A percentile compares a stretch with the other conserved stretches of the same genome.
These are phyloP conservation scores for Nephrotoma flavescens DNA, from an alignment of 2,888 invertebrate species.

Conservation along the genomic window DNA sequence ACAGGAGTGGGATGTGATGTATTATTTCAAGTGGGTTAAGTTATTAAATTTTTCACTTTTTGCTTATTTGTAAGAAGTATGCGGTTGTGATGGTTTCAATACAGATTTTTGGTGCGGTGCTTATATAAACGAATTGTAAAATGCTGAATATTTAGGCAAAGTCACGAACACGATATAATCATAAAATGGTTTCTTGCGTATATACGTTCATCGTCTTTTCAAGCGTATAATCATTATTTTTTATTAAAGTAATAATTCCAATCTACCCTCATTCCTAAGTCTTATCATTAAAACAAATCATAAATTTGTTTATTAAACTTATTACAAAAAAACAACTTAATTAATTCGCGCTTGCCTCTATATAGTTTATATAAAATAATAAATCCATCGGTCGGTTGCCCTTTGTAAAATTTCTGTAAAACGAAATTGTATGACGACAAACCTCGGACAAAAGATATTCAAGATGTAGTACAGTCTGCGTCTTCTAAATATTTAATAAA, in stretches of 20 bases:
- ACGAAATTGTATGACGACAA: background rate
- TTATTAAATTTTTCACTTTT: background rate
- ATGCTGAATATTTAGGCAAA: background rate
- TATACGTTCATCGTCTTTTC: background rate
- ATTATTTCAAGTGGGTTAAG: background rate
- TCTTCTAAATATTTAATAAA: background rate
- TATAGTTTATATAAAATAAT: background rate
- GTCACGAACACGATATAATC: background rate
- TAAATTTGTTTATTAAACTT: background rate
- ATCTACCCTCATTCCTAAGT: background rate
- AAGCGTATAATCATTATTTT: background rate
- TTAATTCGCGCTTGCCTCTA: background rate
- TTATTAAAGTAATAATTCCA: background rate
- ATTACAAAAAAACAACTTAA: background rate
- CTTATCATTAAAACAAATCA: background rate
- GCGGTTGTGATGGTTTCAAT: background rate
- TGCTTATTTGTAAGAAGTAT: background rate
- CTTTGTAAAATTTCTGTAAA: background rate
- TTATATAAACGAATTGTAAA: background rate
- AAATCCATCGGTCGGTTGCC: background rate
- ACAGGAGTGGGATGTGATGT: background rate
- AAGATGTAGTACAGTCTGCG: background rate
- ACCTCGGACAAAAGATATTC: background rate
- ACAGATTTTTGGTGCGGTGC: background rate
- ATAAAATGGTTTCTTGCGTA: background rate